These are phyloP conservation scores for Albula glossodonta DNA, from an alignment of 2,113 vertebrate species.

Conservation along the genomic window DNA sequence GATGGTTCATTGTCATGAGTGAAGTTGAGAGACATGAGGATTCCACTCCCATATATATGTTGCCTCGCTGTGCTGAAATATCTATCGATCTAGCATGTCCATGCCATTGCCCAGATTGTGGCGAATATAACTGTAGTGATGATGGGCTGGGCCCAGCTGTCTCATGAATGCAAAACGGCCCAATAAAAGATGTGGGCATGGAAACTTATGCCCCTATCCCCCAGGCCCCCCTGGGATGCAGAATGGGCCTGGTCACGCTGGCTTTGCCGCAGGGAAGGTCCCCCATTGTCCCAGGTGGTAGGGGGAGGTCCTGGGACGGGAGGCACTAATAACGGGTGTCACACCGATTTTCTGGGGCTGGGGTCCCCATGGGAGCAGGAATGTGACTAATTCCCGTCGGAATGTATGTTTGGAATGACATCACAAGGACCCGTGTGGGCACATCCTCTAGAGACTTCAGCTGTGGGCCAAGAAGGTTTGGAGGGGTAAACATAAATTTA, in stretches of 20 bases:
- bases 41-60: neutral
- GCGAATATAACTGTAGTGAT: neutral
- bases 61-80: neutral
- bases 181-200: neutral
- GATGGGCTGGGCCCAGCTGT: neutral
- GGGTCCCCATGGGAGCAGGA: neutral
- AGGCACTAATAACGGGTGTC: neutral
- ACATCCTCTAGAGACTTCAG: neutral
- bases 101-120: neutral
- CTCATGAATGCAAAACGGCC: constrained; percentile 4
- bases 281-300: neutral
- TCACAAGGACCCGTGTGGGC: neutral
- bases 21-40: neutral
- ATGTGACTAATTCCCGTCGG: constrained; percentile 15
- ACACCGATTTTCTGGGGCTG: neutral
- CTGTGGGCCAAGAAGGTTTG: neutral
- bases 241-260: constrained; percentile 13
- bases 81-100: neutral
- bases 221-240: neutral
- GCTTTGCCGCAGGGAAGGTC: neutral
- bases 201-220: neutral
- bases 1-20: neutral
- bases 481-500: neutral
- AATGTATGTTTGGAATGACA: constrained; percentile 8
- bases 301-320: neutral